Evolutionary conservation across 2,888 invertebrate species (phyloP), one percentile per base, ranked within the genome.

Genomic region (Morpho helenor): DNA sequence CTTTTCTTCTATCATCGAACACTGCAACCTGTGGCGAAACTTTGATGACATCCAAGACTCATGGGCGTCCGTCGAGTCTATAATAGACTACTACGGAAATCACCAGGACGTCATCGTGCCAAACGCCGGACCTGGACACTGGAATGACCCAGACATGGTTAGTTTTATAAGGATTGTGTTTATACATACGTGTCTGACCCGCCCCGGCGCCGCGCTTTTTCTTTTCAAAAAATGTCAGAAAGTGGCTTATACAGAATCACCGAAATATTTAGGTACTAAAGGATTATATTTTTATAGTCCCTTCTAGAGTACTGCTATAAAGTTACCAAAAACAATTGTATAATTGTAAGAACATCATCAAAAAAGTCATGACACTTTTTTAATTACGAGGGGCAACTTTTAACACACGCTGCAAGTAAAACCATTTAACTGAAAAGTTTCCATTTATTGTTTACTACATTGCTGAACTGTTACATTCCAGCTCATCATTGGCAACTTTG

Each of bases 121-220:
- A 43, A 96, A 97, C 79, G 98, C 98, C 40, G 98, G 98, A 4
- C 98, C 98, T 2, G 98, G 98, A 8, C 97, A 97, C 73, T 99
- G 97, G 96, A 99, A 98, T 84, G 98, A 99, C 88, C 98, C 98
- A 31, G 98, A 98, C 77, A 98, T 98, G 98, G 96, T 98, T 69
- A 71, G 68, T 10, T 46, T 31, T 23, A 16, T 3, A 31, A 16
- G 16, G 16, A 16, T 16, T 16, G 16, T 16, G 1, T 16, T 16
- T 16, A 16, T 16, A 16, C 16, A 16, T 16, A 16, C 16, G 16
- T 16, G 16, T 16, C 16, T 16, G 16, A 16, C 16, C 16, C 16
- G 16, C 16, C 16, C 16, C 16, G 16, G 16, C 1, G 2, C 16
- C 16, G 16, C 16, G 2, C 16, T 16, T 16, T 16, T 16, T 16